Evolutionary conservation across 2,888 invertebrate genomes (phyloP).

Genomic region (Leptinotarsa haldemani): DNA sequence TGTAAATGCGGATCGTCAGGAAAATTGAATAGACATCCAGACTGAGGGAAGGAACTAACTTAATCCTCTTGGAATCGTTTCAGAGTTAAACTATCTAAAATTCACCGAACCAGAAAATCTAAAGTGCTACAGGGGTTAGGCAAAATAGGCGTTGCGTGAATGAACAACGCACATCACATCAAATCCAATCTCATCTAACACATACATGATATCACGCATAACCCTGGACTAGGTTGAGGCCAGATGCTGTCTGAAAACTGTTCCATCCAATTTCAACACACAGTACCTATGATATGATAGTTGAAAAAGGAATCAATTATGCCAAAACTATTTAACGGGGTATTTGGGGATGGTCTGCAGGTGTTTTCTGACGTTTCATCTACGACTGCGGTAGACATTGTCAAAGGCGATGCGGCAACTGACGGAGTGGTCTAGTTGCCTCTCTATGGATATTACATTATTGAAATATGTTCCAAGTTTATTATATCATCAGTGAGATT

Average conservation of each 20-base stretch:
- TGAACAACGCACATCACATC: not conserved
- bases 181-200: not conserved
- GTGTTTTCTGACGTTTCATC: no score
- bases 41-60: not conserved
- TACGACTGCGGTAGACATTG: no score
- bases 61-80: constrained; percentile 1
- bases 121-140: not conserved
- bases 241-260: not conserved
- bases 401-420: no score
- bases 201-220: not conserved
- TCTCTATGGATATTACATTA: no score
- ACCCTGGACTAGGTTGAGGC: not conserved
- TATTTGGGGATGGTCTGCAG: no score
- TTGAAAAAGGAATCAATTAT: no score
- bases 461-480: no score
- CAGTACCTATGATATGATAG: no score
- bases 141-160: constrained; percentile 1
- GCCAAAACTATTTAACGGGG: no score
- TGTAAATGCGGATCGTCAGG: constrained; percentile 1
- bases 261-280: no score
- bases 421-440: no score
- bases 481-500: no score
- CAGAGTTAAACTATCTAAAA: constrained; percentile 7
- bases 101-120: constrained; percentile 1
- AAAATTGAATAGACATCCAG: not conserved